These are phyloP conservation scores for Subanguina moxae DNA, from an alignment of 1,140 invertebrate species.

Conservation along the genomic window DNA sequence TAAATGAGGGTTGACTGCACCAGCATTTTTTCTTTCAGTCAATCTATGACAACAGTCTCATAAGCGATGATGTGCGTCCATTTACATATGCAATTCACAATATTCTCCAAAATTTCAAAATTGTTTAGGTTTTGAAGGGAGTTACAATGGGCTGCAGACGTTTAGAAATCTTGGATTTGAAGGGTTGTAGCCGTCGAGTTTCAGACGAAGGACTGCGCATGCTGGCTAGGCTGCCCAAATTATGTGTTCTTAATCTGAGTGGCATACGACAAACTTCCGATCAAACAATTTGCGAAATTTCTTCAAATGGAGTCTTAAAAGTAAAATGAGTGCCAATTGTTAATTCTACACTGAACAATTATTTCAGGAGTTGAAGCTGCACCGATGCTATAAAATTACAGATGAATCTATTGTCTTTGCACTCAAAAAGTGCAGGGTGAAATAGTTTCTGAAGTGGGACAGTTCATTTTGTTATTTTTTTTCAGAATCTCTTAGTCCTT, in stretches of 20 bases:
- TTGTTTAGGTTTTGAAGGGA: too few species aligned
- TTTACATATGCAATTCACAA: too few species aligned
- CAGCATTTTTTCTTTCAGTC: too few species aligned
- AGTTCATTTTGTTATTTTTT: too few species aligned
- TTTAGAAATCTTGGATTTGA: background rate
- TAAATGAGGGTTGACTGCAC: too few species aligned
- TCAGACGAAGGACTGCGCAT: background rate
- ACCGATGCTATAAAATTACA: background rate
- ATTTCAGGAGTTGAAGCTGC: background rate
- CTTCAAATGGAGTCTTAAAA: background rate
- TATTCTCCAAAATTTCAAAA: too few species aligned
- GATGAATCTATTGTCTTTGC: slow-evolving; percentile 1
- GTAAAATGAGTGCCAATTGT: background rate
- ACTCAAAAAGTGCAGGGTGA: too few species aligned
- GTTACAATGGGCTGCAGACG: too few species aligned
- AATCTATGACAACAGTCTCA: background rate
- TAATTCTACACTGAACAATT: background rate
- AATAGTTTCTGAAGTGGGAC: too few species aligned
- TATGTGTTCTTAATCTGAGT: background rate
- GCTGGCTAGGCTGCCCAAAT: background rate
- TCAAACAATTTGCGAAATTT: background rate
- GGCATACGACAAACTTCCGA: background rate
- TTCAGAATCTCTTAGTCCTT: too few species aligned
- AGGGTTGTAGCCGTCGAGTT: background rate
- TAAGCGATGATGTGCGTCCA: background rate